Conservation (phyloP, 2,797 vertebrate species). For the Gymnoscopelus braueri region DNA sequence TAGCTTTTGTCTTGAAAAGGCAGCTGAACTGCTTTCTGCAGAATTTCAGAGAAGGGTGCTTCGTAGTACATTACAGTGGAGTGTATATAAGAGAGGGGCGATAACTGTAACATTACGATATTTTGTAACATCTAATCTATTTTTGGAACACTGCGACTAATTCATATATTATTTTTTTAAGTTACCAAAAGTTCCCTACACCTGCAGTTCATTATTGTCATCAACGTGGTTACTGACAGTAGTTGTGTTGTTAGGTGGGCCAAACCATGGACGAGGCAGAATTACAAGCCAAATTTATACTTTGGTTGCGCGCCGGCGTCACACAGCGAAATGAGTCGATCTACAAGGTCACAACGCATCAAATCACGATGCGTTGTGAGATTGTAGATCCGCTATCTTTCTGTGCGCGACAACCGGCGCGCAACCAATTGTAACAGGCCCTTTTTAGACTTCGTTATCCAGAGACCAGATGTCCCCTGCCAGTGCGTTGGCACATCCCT, state of each 20-base stretch:
- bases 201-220: not conserved
- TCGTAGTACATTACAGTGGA: constrained; percentile 11
- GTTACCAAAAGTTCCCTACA: not conserved
- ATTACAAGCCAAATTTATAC: too few species aligned
- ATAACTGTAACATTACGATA: not conserved
- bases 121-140: not conserved
- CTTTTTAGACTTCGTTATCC: constrained; percentile 85
- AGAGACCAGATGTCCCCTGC: constrained; percentile 90
- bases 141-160: not conserved
- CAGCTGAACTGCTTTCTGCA: not conserved
- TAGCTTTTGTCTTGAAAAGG: constrained; percentile 21
- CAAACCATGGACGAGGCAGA: constrained; percentile 12
- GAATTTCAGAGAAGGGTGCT: not conserved
- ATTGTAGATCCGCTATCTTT: too few species aligned
- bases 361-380: too few species aligned
- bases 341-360: too few species aligned
- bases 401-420: too few species aligned
- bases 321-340: too few species aligned
- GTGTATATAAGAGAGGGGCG: not conserved
- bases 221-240: too few species aligned
- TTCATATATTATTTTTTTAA: not conserved
- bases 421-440: too few species aligned
- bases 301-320: too few species aligned
- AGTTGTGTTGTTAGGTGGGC: not conserved
- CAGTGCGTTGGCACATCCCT: constrained; percentile 91